Percentiles rank a stretch among this genome's conserved stretches.
phyloP scores from a whole-genome alignment of 1,140 invertebrate species.

The Drosophila nebulosa region DNA sequence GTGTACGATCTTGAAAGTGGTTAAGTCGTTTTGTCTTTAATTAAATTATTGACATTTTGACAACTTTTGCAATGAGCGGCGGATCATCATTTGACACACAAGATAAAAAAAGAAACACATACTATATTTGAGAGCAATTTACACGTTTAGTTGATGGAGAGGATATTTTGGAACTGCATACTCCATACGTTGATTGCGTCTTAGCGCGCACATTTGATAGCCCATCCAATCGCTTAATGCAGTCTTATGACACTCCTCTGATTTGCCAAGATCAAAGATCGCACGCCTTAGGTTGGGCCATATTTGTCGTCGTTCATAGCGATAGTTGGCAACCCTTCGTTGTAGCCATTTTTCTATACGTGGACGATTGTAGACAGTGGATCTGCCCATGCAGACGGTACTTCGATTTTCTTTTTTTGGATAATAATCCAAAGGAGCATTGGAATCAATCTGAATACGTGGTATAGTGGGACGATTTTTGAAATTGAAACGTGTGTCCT shows the following conservation, averaged over 20 bases:
- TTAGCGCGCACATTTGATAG: constrained; percentile 11
- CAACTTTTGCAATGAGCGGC: background rate
- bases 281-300: background rate
- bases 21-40: background rate
- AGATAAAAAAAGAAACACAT: too few relatives aligned
- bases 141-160: constrained; percentile 3
- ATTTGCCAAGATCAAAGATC: constrained; percentile 9
- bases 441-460: background rate
- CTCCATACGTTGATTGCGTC: constrained; percentile 29
- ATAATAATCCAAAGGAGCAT: background rate
- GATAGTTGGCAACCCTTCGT: background rate
- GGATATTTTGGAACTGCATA: constrained; percentile 34
- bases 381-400: constrained; percentile 19
- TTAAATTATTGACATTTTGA: background rate
- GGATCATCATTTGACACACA: background rate
- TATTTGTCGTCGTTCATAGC: background rate
- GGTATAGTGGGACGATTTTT: background rate
- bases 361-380: constrained; percentile 20
- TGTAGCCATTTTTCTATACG: background rate
- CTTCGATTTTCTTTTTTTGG: background rate
- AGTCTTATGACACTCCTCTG: constrained; percentile 19
- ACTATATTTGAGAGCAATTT: background rate
- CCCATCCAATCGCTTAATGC: background rate
- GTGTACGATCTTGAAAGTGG: background rate
- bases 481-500: constrained; percentile 20